Evolutionary conservation across 2,888 invertebrate genomes (phyloP).

Genomic region (Melikaiella ostensackeni): DNA sequence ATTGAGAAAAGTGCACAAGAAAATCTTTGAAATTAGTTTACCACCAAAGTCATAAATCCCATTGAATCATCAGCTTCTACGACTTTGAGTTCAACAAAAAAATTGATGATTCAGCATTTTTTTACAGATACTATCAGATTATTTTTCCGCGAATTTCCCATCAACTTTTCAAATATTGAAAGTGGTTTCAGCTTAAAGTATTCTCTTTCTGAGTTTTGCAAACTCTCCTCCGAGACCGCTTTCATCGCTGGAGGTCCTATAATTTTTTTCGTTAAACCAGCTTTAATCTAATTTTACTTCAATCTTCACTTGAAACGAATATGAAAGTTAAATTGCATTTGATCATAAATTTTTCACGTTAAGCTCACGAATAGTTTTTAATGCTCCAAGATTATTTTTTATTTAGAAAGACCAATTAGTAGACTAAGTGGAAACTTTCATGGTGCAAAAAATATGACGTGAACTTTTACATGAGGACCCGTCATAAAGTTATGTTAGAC

Average conservation of each 20-base stretch:
- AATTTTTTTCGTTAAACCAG: not conserved
- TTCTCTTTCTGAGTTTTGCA: not conserved
- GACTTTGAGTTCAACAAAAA: not conserved
- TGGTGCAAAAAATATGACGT: no score
- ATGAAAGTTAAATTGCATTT: not conserved
- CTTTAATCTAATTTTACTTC: not conserved
- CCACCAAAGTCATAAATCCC: not conserved
- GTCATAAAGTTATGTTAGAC: not conserved
- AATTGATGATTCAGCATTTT: not conserved
- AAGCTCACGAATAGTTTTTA: not conserved
- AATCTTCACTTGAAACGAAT: not conserved
- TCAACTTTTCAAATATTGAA: constrained; percentile 18
- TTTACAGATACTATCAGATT: not conserved
- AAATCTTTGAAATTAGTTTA: not conserved
- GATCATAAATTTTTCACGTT: not conserved
- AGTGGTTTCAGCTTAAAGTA: constrained; percentile 12
- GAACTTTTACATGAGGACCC: not conserved
- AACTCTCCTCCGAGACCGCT: constrained; percentile 8
- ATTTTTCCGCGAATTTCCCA: not conserved
- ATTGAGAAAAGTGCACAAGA: not conserved
- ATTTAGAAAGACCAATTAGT: not conserved
- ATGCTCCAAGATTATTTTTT: not conserved
- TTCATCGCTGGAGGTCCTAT: constrained; percentile 5
- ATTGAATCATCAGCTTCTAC: not conserved
- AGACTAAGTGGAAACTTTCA: not conserved